Base-by-base conservation (phyloP, 2,797 vertebrate genomes). In the Halcyon badia region DNA sequence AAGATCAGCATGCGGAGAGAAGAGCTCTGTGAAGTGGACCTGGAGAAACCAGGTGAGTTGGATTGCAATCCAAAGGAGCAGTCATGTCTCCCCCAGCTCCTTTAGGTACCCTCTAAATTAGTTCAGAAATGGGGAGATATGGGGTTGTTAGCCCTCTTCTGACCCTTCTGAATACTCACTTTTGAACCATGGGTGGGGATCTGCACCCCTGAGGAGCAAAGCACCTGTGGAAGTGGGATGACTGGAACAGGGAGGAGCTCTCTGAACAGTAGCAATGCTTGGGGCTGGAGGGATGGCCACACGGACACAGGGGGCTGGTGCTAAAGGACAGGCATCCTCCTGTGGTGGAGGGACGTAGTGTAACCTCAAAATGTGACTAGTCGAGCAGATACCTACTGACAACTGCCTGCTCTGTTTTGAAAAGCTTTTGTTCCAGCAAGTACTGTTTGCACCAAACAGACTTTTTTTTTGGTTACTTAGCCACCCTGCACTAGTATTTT, bases 1-100 rank as follows among this genome's bases (percentile, higher is more conserved):
- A 61, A 71, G 75, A 90, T 37, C 73, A 61, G 44, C 52, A 15
- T 11, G 17, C 3, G 7, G 33, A 62, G 72, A 82, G 81, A 64
- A 65, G 72, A 85, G 22, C 51, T 72, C 56, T 49, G 28, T 72
- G 78, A 81, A 80, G 33, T 6, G 6, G 66, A 93, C 46, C 46
- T 94, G 71, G 87, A 96, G 88, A 37, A 33, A 75, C 26, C 51
- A 86, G 72, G 52, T 94, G 89, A 96, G 85, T 83, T 87, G 68
- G 70, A 37, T 30, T 86, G 62, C 49, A 49, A 17, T 46, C 37
- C 37, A 24, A n/a, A 54, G 54, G 62, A 83, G 7, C 25, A 66
- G 24, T 39, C 19, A 80, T 30, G 24, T 83, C 33, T 72, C 28
- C 22, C 12, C 19, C 56, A 87, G 48, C 30, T n/a, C 39, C 33